Evolutionary conservation across 2,888 invertebrate species (phyloP).

Genomic region (Volucella bombylans): DNA sequence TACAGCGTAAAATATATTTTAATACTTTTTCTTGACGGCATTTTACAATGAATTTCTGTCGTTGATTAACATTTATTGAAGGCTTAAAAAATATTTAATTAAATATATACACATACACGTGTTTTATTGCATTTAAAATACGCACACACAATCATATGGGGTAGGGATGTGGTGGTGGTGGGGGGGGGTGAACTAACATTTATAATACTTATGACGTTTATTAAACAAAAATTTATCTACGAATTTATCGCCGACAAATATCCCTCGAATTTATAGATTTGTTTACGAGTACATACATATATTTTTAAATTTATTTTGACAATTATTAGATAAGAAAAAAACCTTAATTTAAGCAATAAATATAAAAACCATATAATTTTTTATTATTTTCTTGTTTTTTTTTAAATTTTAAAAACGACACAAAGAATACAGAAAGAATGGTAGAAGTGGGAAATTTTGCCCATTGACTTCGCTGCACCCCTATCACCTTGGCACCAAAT

Average conservation of each 20-base stretch:
- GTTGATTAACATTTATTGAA: conserved; percentile 20
- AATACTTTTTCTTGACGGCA: conserved; percentile 55
- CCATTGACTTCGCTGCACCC: conserved; percentile 8
- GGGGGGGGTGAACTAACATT: conserved; percentile 25
- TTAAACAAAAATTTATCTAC: conserved; percentile 24
- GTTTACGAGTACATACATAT: conserved; percentile 43
- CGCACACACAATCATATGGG: conserved; percentile 39
- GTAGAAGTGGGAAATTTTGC: background rate
- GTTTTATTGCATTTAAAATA: conserved; percentile 37
- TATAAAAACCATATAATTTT: conserved; percentile 42
- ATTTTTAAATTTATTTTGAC: conserved; percentile 22
- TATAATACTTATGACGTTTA: conserved; percentile 63
- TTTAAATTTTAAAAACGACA: conserved; percentile 37
- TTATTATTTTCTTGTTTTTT: background rate
- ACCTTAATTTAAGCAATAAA: conserved; percentile 57
- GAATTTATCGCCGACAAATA: background rate
- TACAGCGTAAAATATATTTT: conserved; percentile 37
- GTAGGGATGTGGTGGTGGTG: no score
- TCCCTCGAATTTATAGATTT: conserved; percentile 17
- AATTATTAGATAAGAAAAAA: conserved; percentile 34
- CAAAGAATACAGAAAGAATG: conserved; percentile 43
- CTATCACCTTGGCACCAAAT: conserved; percentile 81
- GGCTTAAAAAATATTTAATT: conserved; percentile 26
- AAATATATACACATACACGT: conserved; percentile 48
- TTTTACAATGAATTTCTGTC: conserved; percentile 27